A percentile compares a stretch with the other conserved stretches of the same genome.
Evolutionary conservation across 2,113 vertebrate genomes (phyloP).

Genomic region (Phaethon lepturus): DNA sequence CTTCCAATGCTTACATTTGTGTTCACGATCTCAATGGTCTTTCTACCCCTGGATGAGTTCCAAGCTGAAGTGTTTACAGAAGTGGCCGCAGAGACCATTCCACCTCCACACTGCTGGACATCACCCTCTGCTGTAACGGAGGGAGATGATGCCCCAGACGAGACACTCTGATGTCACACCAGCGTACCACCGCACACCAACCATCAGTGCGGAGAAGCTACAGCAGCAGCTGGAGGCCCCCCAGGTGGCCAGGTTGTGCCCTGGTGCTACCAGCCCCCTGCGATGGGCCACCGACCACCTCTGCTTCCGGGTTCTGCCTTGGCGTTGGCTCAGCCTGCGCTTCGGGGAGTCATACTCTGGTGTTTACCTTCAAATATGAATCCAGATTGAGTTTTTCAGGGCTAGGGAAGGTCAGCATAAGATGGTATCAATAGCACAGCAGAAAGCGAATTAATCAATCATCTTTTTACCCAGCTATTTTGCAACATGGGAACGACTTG

Average conservation of each 20-base stretch:
- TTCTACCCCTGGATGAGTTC: not conserved
- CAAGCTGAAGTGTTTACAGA: rapidly evolving
- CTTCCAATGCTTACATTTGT: not conserved
- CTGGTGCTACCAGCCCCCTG: not conserved
- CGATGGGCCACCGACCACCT: rapidly evolving
- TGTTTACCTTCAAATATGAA: not conserved
- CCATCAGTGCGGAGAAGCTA: not conserved
- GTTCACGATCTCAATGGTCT: not conserved
- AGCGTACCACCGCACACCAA: not conserved
- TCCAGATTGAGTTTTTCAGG: not conserved
- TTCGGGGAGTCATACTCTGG: rapidly evolving
- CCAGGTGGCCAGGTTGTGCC: not conserved
- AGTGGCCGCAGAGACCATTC: not conserved
- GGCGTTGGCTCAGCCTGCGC: rapidly evolving
- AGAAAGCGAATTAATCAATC: not conserved
- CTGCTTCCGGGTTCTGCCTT: not conserved
- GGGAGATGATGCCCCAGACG: rapidly evolving
- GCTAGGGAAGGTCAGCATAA: not conserved
- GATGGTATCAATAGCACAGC: rapidly evolving
- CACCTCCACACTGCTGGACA: not conserved
- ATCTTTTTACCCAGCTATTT: not conserved
- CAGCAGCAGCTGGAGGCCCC: not conserved
- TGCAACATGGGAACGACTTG: not conserved
- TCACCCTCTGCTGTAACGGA: rapidly evolving
- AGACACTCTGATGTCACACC: not conserved